Conservation (phyloP, 2,888 invertebrate genomes). For the Xanthorhoe spadicearia region DNA sequence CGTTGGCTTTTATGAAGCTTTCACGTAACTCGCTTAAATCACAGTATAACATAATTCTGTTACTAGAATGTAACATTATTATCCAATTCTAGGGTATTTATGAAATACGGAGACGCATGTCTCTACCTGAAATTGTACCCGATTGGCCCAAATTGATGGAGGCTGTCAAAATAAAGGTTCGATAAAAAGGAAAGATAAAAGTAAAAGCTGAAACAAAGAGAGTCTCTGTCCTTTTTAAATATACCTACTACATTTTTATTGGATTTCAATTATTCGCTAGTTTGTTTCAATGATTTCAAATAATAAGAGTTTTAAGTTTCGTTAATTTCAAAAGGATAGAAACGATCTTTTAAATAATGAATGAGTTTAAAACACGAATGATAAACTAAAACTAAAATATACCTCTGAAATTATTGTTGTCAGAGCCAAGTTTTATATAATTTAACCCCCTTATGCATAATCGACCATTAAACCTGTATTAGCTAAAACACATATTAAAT, state of each 20-base stretch:
- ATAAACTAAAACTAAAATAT: conserved; percentile 65
- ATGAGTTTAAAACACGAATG: conserved; percentile 68
- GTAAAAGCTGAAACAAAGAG: conserved; percentile 56
- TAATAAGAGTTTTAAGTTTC: conserved; percentile 1
- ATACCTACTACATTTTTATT: not conserved
- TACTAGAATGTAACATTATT: conserved; percentile 62
- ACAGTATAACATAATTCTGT: conserved; percentile 45
- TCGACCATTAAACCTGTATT: too few species aligned
- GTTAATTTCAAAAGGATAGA: conserved; percentile 60
- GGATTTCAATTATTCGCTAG: not conserved
- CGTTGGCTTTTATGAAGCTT: conserved; percentile 46
- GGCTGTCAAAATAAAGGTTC: conserved; percentile 88
- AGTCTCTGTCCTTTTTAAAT: conserved; percentile 61
- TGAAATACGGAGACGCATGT: conserved; percentile 88
- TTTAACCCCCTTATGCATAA: too few species aligned
- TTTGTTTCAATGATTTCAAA: not conserved
- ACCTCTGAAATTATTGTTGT: conserved; percentile 60
- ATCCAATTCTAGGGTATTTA: conserved; percentile 87
- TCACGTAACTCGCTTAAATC: conserved; percentile 45
- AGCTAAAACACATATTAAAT: too few species aligned
- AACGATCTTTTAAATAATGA: conserved; percentile 72
- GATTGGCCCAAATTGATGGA: conserved; percentile 91
- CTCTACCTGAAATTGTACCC: conserved; percentile 89
- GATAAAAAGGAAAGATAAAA: conserved; percentile 78
- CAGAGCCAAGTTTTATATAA: conserved; percentile 26